phyloP scores from a whole-genome alignment of 2,797 vertebrate genomes.

The Microtus agrestis region DNA sequence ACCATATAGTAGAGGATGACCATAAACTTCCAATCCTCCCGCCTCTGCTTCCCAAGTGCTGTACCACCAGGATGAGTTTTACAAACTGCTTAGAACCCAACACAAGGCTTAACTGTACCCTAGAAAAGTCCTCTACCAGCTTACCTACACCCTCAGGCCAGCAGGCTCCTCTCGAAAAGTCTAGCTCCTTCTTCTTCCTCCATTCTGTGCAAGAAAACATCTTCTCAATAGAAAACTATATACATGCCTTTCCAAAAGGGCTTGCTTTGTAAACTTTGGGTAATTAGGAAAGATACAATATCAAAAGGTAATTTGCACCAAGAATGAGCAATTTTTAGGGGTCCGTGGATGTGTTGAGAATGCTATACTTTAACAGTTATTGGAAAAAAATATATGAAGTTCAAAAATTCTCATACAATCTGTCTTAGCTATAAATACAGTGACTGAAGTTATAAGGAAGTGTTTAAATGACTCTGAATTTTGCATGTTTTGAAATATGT shows the following conservation, averaged over 20 bases:
- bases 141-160: neutral
- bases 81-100: no score
- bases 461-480: slow-evolving; percentile 50
- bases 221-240: slow-evolving; percentile 45
- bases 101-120: neutral
- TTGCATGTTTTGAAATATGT: slow-evolving; percentile 47
- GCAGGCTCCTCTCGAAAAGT: neutral
- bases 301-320: slow-evolving; percentile 8
- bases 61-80: neutral
- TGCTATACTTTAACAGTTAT: neutral
- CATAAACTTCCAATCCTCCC: neutral
- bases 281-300: slow-evolving; percentile 10
- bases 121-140: neutral
- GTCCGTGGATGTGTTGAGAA: neutral
- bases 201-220: slow-evolving; percentile 24
- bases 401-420: neutral
- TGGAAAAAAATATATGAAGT: slow-evolving; percentile 21
- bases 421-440: slow-evolving; percentile 28
- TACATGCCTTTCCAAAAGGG: neutral
- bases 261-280: slow-evolving; percentile 26
- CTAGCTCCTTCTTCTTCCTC: neutral
- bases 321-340: slow-evolving; percentile 7
- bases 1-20: neutral
- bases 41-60: neutral
- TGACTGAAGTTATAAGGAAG: slow-evolving; percentile 14